Conservation (phyloP, 2,888 invertebrate species). For the Acleris holmiana region DNA sequence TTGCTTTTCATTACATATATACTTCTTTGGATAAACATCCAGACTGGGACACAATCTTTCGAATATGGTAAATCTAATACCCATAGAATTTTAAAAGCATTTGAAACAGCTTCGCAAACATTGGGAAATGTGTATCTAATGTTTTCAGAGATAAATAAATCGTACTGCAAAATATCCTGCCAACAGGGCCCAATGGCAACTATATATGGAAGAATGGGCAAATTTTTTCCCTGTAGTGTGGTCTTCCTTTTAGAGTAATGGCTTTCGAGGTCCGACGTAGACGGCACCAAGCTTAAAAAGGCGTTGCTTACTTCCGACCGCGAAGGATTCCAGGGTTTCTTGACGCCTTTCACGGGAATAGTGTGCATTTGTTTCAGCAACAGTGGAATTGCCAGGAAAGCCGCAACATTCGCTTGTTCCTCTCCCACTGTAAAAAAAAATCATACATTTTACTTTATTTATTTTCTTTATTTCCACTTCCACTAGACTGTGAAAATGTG, state of each 20-base stretch:
- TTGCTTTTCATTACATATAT: slow-evolving; percentile 23
- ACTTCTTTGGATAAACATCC: slow-evolving; percentile 22
- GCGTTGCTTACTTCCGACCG: slow-evolving; percentile 14
- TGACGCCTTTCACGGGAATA: slow-evolving; percentile 11
- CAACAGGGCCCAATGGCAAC: slow-evolving; percentile 4
- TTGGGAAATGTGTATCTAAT: slow-evolving; percentile 14
- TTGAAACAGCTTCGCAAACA: slow-evolving; percentile 8
- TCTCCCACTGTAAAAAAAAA: slow-evolving; percentile 10
- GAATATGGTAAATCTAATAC: slow-evolving; percentile 16
- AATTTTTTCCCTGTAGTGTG: slow-evolving; percentile 5
- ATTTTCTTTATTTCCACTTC: no score
- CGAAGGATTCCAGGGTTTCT: slow-evolving; percentile 13
- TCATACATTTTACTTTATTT: not conserved
- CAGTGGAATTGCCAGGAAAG: slow-evolving; percentile 14
- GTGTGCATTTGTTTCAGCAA: slow-evolving; percentile 20
- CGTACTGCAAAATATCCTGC: slow-evolving; percentile 8
- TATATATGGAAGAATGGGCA: slow-evolving; percentile 9
- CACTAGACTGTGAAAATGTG: no score
- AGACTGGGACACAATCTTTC: slow-evolving; percentile 15
- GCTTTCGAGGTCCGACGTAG: slow-evolving; percentile 6
- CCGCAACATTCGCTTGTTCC: slow-evolving; percentile 14
- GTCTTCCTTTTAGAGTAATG: not conserved
- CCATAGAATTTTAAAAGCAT: slow-evolving; percentile 19
- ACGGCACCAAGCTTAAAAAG: slow-evolving; percentile 11
- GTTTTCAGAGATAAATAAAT: slow-evolving; percentile 14